Base-by-base conservation (phyloP, 37 sponge, comb jelly and placozoan genomes). In the Mnemiopsis leidyi region DNA sequence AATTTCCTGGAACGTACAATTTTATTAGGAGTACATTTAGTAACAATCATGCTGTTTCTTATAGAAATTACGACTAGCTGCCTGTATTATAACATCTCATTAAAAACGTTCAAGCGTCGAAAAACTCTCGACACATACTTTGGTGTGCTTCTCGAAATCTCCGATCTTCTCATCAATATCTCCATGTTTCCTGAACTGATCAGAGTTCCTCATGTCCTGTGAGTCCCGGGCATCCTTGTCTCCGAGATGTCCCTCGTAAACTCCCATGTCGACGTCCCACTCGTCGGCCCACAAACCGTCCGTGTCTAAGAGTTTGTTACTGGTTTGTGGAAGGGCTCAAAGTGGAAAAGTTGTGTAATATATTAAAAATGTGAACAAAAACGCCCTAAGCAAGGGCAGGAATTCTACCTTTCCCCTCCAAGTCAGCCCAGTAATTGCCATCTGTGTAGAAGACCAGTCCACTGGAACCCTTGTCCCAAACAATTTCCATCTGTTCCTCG, bases 381-480 rank as follows among this genome's bases (percentile, higher is more conserved):
- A 71, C 25, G 73, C n/a, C 3, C 73, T 77, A 20, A 33, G 61
- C 61, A 48, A 48, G 5, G 5, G 61, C 61, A 48, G 61, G 61
- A 48, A 13, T 48, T 34, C 9, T 34, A 85, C 90, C 90, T 85
- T 85, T 85, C 96, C 96, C 96, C n/a, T 97, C 96, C 36, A 88
- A 82, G 32, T 97, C 93, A 9, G 95, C 93, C 97, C 97, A 97
- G 94, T 95, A 94, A 75, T 85, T 94, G 29, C 96, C 94, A 94
- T 97, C 97, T 40, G 97, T 97, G 93, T 97, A 96, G 82, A 97
- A 97, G 21, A 97, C 97, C 38, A 97, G 39, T 9, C 97, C 97
- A 95, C 96, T 96, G 26, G 96, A 93, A 39, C 97, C 97, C 69
- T 97, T 97, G 68, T 97, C 97, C 97, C 97, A 97, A 32, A 95